These are phyloP conservation scores for Microtus obscurus DNA, from an alignment of 2,797 vertebrate genomes.

Conservation along the genomic window DNA sequence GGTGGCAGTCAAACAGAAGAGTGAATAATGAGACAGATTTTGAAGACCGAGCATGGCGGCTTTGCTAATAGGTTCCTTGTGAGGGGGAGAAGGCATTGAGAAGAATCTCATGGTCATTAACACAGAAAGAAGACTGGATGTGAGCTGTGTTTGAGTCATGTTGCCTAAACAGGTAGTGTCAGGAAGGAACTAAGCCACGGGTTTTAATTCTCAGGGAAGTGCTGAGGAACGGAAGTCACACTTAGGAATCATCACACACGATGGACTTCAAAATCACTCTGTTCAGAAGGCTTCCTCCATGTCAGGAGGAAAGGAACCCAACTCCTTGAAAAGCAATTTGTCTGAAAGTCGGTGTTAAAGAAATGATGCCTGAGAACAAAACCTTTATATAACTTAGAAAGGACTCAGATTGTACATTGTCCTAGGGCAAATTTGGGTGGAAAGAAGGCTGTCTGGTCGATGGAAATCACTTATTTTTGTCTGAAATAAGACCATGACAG, in stretches of 20 bases:
- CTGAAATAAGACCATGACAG: background rate
- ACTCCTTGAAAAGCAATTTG: constrained; percentile 62
- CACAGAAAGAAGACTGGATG: background rate
- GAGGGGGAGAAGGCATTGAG: too few species aligned
- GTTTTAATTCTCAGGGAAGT: background rate
- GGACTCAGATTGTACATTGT: constrained; percentile 48
- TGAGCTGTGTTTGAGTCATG: background rate
- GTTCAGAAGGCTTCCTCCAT: background rate
- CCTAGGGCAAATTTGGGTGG: constrained; percentile 20
- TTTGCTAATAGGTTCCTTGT: background rate
- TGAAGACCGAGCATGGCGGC: background rate
- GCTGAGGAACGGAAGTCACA: background rate
- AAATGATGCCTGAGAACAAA: constrained; percentile 10
- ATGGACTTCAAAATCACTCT: background rate
- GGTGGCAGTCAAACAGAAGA: background rate
- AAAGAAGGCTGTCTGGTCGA: background rate
- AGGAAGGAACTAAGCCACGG: background rate
- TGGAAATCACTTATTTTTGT: constrained; percentile 58
- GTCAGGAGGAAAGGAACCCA: background rate
- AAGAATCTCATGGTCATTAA: background rate
- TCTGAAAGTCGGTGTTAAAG: constrained; percentile 64
- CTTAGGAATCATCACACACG: background rate
- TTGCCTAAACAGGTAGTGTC: too few species aligned
- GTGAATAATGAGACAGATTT: background rate
- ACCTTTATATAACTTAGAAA: background rate